These are phyloP conservation scores for Psylliodes chrysocephalus DNA, from an alignment of 2,888 invertebrate species.

Conservation along the genomic window DNA sequence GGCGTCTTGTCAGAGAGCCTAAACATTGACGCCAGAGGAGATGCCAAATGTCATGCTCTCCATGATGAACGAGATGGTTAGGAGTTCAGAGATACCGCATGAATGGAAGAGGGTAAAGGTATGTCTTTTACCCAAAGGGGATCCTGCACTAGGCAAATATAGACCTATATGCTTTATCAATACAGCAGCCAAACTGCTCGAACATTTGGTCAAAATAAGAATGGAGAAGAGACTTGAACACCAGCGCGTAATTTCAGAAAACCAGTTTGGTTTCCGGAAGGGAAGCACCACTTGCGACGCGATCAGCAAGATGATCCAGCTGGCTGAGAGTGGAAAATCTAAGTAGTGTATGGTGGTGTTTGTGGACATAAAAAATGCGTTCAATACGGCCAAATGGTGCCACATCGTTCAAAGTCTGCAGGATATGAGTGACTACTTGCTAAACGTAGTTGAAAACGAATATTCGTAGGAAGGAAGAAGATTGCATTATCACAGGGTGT, in stretches of 20 bases:
- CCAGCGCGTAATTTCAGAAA: not conserved
- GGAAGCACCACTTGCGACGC: not conserved
- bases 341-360: not conserved
- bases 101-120: not conserved
- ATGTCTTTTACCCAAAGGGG: not conserved
- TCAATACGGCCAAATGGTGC: not conserved
- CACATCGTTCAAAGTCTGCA: no score
- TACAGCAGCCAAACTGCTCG: not conserved
- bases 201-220: not conserved
- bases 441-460: no score
- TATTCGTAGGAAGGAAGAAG: no score
- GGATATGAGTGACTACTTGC: no score
- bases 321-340: not conserved
- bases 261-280: not conserved
- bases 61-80: not conserved
- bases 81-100: not conserved
- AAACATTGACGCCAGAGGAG: not conserved
- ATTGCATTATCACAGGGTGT: no score
- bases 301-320: not conserved
- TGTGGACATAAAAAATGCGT: not conserved
- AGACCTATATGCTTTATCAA: no score
- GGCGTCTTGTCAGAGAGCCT: not conserved
- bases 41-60: not conserved
- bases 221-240: not conserved
- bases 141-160: not conserved